A percentile compares a stretch with the other conserved stretches of the same genome.
phyloP scores from a whole-genome alignment of 2,888 invertebrate species.

The Platycheirus albimanus region DNA sequence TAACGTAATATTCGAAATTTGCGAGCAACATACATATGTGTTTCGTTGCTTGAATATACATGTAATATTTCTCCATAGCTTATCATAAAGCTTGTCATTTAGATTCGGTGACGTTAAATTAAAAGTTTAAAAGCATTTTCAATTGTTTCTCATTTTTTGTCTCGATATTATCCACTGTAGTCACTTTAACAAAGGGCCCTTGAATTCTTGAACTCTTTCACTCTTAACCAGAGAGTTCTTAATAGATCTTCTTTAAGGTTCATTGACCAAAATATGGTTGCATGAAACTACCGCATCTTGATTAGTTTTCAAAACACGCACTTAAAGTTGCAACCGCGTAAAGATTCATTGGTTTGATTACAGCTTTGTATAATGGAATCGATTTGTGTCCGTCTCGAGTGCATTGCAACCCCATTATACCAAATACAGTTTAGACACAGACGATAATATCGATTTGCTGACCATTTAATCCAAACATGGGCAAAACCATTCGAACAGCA shows the following conservation, averaged over 20 bases:
- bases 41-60: no score
- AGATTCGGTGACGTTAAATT: no score
- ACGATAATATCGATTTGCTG: conserved; percentile 53
- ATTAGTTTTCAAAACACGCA: conserved; percentile 26
- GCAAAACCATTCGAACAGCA: background rate
- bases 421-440: conserved; percentile 26
- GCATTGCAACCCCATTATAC: conserved; percentile 25
- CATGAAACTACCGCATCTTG: background rate
- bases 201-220: no score
- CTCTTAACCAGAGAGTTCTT: no score
- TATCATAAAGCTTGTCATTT: no score
- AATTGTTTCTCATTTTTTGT: no score
- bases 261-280: conserved; percentile 1
- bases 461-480: conserved; percentile 51
- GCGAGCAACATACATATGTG: no score
- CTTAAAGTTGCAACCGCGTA: conserved; percentile 22
- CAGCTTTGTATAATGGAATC: conserved; percentile 29
- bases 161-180: no score
- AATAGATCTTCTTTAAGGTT: conserved; percentile 20
- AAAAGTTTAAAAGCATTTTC: no score
- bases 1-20: no score
- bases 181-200: no score
- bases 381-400: conserved; percentile 35
- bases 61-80: no score
- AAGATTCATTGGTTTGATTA: conserved; percentile 48